Evolutionary conservation across 2,888 invertebrate genomes (phyloP).

Genomic region (Eilema griseolum): DNA sequence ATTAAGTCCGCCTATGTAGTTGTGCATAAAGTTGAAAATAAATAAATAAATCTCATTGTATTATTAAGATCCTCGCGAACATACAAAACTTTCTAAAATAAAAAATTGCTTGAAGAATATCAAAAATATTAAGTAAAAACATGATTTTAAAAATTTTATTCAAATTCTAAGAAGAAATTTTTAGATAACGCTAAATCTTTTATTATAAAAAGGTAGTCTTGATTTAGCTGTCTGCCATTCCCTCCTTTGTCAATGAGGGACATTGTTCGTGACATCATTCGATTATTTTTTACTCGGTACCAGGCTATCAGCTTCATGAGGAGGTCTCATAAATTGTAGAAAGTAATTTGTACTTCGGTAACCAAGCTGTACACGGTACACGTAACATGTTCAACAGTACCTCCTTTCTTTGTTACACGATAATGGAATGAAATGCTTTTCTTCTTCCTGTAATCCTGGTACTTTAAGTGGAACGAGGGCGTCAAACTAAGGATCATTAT

Average conservation of each 20-base stretch:
- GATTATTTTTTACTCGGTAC: constrained; percentile 40
- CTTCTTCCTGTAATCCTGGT: background rate
- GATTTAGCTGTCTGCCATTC: constrained; percentile 31
- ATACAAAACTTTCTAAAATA: too few species aligned
- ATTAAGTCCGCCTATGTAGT: too few species aligned
- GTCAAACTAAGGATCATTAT: background rate
- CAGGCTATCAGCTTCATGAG: constrained; percentile 33
- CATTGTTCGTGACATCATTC: constrained; percentile 39
- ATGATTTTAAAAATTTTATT: constrained; percentile 30
- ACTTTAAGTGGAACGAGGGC: background rate
- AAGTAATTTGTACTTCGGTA: constrained; percentile 17
- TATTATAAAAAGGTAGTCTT: constrained; percentile 20
- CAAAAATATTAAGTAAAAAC: constrained; percentile 7
- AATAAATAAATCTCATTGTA: too few species aligned
- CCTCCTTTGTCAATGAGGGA: constrained; percentile 34
- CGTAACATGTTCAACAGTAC: background rate
- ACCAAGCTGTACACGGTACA: background rate
- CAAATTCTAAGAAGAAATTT: constrained; percentile 39
- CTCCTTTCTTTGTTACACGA: background rate
- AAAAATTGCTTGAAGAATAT: too few species aligned
- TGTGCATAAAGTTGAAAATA: too few species aligned
- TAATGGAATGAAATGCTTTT: background rate
- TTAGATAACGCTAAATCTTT: constrained; percentile 41
- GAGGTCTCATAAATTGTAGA: constrained; percentile 28
- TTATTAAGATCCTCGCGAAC: too few species aligned